phyloP scores from a whole-genome alignment of 1,140 invertebrate genomes.

The Drosophila malerkotliana region DNA sequence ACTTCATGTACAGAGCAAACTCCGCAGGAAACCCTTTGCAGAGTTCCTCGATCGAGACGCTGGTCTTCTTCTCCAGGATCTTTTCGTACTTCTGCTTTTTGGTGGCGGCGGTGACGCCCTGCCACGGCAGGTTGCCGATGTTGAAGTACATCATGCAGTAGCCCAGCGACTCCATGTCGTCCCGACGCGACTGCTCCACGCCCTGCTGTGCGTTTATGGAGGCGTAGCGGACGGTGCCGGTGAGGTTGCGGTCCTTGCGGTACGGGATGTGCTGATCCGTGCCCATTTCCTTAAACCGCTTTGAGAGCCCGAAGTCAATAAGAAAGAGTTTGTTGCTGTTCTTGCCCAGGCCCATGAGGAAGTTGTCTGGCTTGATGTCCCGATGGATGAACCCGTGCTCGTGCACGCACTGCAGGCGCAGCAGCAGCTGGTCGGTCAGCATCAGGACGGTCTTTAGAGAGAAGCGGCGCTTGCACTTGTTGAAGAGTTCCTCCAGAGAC shows the following conservation, averaged over 20 bases:
- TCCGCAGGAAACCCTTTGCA: slow-evolving; percentile 94
- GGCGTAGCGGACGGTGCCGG: slow-evolving; percentile 91
- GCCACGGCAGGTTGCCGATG: slow-evolving; percentile 97
- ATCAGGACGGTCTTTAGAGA: slow-evolving; percentile 98
- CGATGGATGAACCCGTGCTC: slow-evolving; percentile 98
- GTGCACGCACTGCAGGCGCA: slow-evolving; percentile 98
- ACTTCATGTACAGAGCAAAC: slow-evolving; percentile 98
- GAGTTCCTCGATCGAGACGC: slow-evolving; percentile 96
- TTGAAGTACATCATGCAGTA: slow-evolving; percentile 99
- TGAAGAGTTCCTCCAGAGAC: slow-evolving; percentile 98
- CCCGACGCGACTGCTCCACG: slow-evolving; percentile 94
- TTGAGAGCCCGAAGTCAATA: slow-evolving; percentile 99
- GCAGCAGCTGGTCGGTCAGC: slow-evolving; percentile 98
- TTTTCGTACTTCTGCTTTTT: slow-evolving; percentile 99
- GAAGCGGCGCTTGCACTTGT: slow-evolving; percentile 98
- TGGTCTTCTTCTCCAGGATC: slow-evolving; percentile 99
- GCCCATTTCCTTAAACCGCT: slow-evolving; percentile 96
- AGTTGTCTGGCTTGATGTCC: slow-evolving; percentile 99
- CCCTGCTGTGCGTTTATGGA: slow-evolving; percentile 92
- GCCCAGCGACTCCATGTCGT: slow-evolving; percentile 97
- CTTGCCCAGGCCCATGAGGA: slow-evolving; percentile 99
- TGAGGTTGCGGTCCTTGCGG: slow-evolving; percentile 99
- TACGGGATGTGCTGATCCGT: slow-evolving; percentile 97
- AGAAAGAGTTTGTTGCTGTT: slow-evolving; percentile 97
- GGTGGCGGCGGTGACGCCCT: slow-evolving; percentile 96